phyloP scores from a whole-genome alignment of 2,113 vertebrate genomes.

The Ardeotis arabs region DNA sequence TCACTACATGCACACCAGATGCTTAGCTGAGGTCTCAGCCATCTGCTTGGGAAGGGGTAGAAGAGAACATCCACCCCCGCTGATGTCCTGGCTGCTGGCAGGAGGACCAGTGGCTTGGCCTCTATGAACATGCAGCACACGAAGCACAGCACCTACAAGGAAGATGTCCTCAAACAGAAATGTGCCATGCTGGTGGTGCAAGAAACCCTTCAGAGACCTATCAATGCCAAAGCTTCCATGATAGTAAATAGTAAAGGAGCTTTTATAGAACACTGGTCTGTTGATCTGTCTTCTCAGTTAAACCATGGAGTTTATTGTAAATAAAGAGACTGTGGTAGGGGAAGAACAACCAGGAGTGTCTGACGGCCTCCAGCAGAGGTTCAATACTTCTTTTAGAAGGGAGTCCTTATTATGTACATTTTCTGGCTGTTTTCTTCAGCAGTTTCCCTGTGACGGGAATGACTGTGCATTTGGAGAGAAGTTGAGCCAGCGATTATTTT shows the following conservation, averaged over 20 bases:
- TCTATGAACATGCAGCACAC: fast-evolving
- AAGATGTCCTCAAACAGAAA: not conserved
- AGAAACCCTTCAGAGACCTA: not conserved
- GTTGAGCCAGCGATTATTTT: not conserved
- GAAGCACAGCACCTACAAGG: not conserved
- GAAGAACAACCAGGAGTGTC: not conserved
- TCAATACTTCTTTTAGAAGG: not conserved
- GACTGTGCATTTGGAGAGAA: not conserved
- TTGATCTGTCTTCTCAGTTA: not conserved
- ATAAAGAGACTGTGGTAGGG: not conserved
- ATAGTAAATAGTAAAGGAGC: not conserved
- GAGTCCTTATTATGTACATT: not conserved
- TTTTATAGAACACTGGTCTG: not conserved
- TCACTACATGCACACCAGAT: not conserved
- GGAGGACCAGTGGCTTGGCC: not conserved
- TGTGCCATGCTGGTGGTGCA: not conserved
- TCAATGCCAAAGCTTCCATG: not conserved
- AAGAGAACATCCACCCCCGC: not conserved
- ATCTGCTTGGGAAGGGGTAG: not conserved
- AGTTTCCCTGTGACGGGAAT: not conserved
- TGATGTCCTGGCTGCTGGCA: not conserved
- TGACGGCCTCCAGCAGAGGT: not conserved
- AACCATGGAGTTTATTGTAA: not conserved
- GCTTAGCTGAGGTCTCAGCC: not conserved
- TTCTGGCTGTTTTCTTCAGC: not conserved